phyloP scores from a whole-genome alignment of 2,113 vertebrate genomes.

The Manacus vitellinus region DNA sequence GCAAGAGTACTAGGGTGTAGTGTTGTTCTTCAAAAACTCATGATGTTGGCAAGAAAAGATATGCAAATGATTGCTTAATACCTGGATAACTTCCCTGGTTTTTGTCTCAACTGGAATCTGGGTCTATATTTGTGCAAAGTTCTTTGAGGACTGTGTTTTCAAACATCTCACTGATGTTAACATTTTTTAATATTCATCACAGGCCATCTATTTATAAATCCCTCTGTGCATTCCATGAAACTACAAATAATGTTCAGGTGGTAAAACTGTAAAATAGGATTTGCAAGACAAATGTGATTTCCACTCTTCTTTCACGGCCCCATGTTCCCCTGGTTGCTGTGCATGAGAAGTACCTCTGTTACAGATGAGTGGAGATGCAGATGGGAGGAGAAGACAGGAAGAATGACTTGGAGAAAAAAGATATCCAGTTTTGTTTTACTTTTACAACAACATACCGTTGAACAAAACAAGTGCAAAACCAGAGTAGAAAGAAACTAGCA shows the following conservation, averaged over 20 bases:
- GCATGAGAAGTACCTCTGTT: not conserved
- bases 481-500: not conserved
- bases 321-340: not conserved
- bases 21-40: not conserved
- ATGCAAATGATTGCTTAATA: not conserved
- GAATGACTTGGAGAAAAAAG: not conserved
- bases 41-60: not conserved
- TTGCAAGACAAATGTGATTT: not conserved
- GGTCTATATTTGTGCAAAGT: not conserved
- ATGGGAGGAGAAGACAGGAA: not conserved
- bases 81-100: not conserved
- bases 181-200: not conserved
- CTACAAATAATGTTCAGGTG: not conserved
- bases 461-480: not conserved
- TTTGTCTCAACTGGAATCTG: not conserved
- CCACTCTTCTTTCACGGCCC: not conserved
- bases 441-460: not conserved
- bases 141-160: not conserved
- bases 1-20: not conserved
- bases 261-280: not conserved
- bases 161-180: not conserved
- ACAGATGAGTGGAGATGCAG: rapidly evolving
- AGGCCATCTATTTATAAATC: not conserved
- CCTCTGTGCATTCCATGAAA: not conserved
- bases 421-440: not conserved